Conservation (phyloP, 2,797 vertebrate genomes). For the Balearica regulorum region DNA sequence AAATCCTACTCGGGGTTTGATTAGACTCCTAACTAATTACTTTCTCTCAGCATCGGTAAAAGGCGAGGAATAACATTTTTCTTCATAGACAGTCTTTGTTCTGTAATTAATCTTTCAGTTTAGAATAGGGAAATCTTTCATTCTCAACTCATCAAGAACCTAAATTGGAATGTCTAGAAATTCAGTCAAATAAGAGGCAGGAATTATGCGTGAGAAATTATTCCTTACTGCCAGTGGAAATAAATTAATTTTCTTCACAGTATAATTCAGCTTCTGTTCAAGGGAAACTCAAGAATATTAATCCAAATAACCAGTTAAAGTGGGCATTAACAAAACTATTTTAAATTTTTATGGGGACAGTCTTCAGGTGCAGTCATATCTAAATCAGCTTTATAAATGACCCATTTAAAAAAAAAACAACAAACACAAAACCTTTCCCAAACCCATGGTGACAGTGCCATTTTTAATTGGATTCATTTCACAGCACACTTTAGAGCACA, state of each 20-base stretch:
- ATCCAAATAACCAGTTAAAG: constrained; percentile 16
- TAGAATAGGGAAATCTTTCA: constrained; percentile 37
- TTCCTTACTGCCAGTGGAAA: constrained; percentile 21
- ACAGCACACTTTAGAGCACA: background rate
- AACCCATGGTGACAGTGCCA: accelerated
- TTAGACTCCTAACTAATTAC: background rate
- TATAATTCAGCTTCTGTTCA: constrained; percentile 1
- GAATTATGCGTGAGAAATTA: constrained; percentile 35
- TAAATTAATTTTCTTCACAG: constrained; percentile 21
- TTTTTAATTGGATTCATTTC: background rate
- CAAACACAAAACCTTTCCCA: background rate
- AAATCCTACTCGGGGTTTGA: background rate
- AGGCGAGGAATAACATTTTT: constrained; percentile 26
- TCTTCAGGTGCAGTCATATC: background rate
- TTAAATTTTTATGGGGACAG: background rate
- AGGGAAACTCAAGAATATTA: constrained; percentile 13
- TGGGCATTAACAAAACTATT: background rate
- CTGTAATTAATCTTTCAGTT: constrained; percentile 49
- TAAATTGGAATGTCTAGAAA: constrained; percentile 48
- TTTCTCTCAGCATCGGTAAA: background rate
- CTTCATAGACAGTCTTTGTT: constrained; percentile 3
- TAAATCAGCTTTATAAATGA: background rate
- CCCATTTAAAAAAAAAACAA: background rate
- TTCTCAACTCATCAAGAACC: constrained; percentile 17
- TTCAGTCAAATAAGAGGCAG: constrained; percentile 3